Evolutionary conservation across 1,140 invertebrate genomes (phyloP).

Genomic region (Acromyrmex heyeri): DNA sequence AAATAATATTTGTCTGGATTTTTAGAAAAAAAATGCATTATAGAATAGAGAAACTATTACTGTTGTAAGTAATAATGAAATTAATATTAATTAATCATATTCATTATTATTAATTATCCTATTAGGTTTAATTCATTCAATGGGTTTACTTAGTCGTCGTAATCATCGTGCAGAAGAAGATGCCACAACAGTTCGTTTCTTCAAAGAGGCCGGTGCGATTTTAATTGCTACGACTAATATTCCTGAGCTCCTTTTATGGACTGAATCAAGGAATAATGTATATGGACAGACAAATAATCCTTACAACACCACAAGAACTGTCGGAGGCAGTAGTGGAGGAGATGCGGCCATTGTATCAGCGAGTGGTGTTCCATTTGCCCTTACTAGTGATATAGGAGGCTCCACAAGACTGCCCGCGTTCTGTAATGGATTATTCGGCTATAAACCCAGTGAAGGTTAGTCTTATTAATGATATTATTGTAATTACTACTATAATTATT

Average conservation of each 20-base stretch:
- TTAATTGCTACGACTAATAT: slow-evolving; percentile 97
- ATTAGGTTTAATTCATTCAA: slow-evolving; percentile 89
- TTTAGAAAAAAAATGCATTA: background rate
- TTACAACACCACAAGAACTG: slow-evolving; percentile 93
- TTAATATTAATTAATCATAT: slow-evolving; percentile 82
- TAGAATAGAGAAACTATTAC: slow-evolving; percentile 4
- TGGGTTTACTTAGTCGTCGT: slow-evolving; percentile 88
- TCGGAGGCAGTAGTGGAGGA: slow-evolving; percentile 95
- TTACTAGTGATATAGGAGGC: slow-evolving; percentile 97
- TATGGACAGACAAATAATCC: slow-evolving; percentile 97
- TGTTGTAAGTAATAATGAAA: background rate
- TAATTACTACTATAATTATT: too few relatives aligned
- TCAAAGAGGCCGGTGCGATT: slow-evolving; percentile 95
- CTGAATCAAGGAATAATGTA: slow-evolving; percentile 95
- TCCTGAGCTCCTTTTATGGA: slow-evolving; percentile 95
- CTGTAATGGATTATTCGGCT: slow-evolving; percentile 97
- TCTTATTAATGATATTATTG: slow-evolving; percentile 41
- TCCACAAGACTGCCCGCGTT: slow-evolving; percentile 97
- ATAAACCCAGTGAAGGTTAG: slow-evolving; percentile 93
- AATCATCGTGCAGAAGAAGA: slow-evolving; percentile 89
- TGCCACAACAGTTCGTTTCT: slow-evolving; percentile 91
- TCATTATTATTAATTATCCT: slow-evolving; percentile 77
- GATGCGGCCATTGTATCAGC: slow-evolving; percentile 91
- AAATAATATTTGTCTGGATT: too few relatives aligned
- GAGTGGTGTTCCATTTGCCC: slow-evolving; percentile 93